A percentile compares a stretch with the other conserved stretches of the same genome.
Conservation (phyloP, 2,888 invertebrate genomes). For the Tenthredo scrophulariae region DNA sequence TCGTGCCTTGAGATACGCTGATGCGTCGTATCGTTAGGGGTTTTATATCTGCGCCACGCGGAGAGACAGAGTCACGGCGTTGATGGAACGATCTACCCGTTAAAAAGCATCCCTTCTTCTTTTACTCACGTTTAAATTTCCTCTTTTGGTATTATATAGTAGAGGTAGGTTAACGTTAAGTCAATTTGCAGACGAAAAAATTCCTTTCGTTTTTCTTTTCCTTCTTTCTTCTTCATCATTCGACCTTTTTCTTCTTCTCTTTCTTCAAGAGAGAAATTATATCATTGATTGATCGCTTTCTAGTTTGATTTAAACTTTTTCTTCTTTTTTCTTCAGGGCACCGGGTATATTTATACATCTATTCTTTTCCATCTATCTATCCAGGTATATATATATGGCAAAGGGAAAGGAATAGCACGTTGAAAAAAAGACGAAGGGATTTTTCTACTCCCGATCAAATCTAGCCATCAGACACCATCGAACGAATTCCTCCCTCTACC, state of each 20-base stretch:
- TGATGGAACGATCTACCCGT: neutral
- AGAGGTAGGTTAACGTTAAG: neutral
- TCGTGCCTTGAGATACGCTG: slow-evolving; percentile 38
- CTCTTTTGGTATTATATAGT: neutral
- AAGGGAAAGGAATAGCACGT: neutral
- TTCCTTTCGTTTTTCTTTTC: neutral
- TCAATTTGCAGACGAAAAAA: slow-evolving; percentile 1
- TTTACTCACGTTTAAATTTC: neutral
- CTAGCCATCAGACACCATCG: slow-evolving; percentile 36
- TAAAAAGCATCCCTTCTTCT: neutral
- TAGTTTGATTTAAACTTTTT: neutral
- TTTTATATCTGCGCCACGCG: slow-evolving; percentile 18
- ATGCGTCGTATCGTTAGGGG: slow-evolving; percentile 49
- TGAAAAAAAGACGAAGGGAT: slow-evolving; percentile 9
- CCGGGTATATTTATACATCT: neutral
- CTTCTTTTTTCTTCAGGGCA: neutral
- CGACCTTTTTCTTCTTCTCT: neutral
- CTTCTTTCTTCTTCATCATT: no score
- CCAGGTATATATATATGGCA: neutral
- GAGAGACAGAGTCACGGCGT: slow-evolving; percentile 22
- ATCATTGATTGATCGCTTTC: neutral
- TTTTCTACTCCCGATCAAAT: slow-evolving; percentile 42
- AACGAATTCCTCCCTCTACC: slow-evolving; percentile 20
- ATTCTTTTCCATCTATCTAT: neutral
- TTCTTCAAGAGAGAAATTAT: neutral